A percentile compares a stretch with the other conserved stretches of the same genome.
These are phyloP conservation scores for Leptinotarsa undecemlineata DNA, from an alignment of 1,140 invertebrate species.

Conservation along the genomic window DNA sequence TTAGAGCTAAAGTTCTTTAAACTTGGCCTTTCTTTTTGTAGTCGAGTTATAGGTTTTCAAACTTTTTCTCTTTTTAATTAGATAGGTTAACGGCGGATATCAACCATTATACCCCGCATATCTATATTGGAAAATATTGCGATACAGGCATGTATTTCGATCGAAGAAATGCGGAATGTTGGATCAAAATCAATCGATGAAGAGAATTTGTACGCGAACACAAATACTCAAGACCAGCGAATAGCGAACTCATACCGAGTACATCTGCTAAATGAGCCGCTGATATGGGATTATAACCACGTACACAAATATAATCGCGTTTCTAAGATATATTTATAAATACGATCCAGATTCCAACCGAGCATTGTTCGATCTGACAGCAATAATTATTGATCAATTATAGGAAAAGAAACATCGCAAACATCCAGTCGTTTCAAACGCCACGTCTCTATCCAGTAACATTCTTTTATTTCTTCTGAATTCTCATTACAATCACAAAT, in stretches of 20 bases:
- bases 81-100: too few relatives aligned
- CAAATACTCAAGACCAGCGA: neutral
- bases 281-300: slow-evolving; percentile 24
- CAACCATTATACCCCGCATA: too few relatives aligned
- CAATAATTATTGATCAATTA: slow-evolving; percentile 48
- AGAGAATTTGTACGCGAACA: neutral
- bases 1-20: too few relatives aligned
- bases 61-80: too few relatives aligned
- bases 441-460: slow-evolving; percentile 35
- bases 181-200: too few relatives aligned
- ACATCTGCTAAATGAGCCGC: slow-evolving; percentile 7
- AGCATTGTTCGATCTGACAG: slow-evolving; percentile 44
- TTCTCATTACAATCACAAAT: slow-evolving; percentile 39
- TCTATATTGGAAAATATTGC: too few relatives aligned
- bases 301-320: slow-evolving; percentile 31
- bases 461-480: slow-evolving; percentile 38
- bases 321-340: slow-evolving; percentile 38
- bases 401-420: slow-evolving; percentile 41
- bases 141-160: too few relatives aligned
- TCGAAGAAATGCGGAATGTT: too few relatives aligned
- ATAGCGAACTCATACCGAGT: slow-evolving; percentile 12
- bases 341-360: slow-evolving; percentile 40
- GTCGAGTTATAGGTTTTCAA: too few relatives aligned
- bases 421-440: slow-evolving; percentile 41
- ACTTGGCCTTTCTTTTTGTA: too few relatives aligned